Evolutionary conservation across 1,140 invertebrate genomes (phyloP).

Genomic region (Ooceraea biroi): DNA sequence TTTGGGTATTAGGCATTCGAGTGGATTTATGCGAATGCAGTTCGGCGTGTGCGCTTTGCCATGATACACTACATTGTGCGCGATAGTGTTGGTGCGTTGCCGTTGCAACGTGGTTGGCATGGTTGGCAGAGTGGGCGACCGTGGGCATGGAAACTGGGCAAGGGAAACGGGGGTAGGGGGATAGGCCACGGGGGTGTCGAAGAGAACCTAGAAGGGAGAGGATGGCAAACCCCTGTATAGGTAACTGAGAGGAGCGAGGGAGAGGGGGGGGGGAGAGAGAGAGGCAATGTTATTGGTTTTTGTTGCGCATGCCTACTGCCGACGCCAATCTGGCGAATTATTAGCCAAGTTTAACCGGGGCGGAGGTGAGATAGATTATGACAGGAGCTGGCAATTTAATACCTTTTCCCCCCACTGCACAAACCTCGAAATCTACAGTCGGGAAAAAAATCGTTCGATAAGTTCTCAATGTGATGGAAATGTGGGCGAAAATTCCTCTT

Average conservation of each 20-base stretch:
- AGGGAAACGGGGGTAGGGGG: slow-evolving; percentile 63
- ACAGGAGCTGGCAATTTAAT: slow-evolving; percentile 75
- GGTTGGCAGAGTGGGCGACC: slow-evolving; percentile 64
- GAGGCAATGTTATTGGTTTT: slow-evolving; percentile 84
- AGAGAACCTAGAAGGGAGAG: slow-evolving; percentile 70
- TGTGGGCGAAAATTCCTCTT: slow-evolving; percentile 15
- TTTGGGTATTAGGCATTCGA: slow-evolving; percentile 63
- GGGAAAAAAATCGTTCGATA: slow-evolving; percentile 52
- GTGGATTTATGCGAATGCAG: slow-evolving; percentile 72
- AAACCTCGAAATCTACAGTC: slow-evolving; percentile 42
- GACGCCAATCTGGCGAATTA: slow-evolving; percentile 85
- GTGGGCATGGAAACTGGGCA: slow-evolving; percentile 56
- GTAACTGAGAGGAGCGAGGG: slow-evolving; percentile 60
- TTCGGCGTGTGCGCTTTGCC: slow-evolving; percentile 60
- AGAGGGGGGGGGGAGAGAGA: slow-evolving; percentile 64
- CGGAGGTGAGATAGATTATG: slow-evolving; percentile 77
- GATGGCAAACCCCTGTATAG: slow-evolving; percentile 65
- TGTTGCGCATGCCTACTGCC: slow-evolving; percentile 84
- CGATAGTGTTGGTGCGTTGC: slow-evolving; percentile 70
- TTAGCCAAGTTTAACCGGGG: slow-evolving; percentile 83
- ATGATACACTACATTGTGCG: slow-evolving; percentile 64
- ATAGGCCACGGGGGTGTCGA: slow-evolving; percentile 73
- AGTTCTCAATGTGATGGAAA: slow-evolving; percentile 36
- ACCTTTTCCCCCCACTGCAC: slow-evolving; percentile 49
- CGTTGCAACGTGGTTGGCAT: slow-evolving; percentile 70